phyloP scores from a whole-genome alignment of 2,888 invertebrate genomes.

The Xylophagus ater region DNA sequence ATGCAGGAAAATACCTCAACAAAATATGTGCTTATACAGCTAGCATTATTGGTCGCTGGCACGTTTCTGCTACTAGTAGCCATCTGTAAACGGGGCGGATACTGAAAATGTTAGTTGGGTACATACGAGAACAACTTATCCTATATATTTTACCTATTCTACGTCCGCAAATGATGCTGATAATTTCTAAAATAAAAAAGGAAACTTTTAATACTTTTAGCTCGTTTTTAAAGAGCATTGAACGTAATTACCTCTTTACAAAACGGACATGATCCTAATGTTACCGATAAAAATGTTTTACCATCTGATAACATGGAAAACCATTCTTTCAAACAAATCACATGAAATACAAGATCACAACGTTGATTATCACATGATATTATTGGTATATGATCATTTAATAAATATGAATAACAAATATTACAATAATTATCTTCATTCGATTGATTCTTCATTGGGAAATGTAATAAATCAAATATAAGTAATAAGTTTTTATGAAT shows the following conservation, averaged over 20 bases:
- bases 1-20: no score
- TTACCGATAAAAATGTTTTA: conserved; percentile 31
- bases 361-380: conserved; percentile 33
- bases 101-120: no score
- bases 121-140: no score
- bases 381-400: conserved; percentile 33
- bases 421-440: conserved; percentile 25
- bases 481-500: conserved; percentile 35
- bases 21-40: no score
- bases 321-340: conserved; percentile 33
- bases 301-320: conserved; percentile 31
- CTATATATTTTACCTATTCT: no score
- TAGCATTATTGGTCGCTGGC: no score
- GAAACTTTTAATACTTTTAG: not conserved
- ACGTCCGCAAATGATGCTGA: conserved; percentile 36
- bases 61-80: no score
- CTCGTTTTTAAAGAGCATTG: not conserved
- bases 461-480: conserved; percentile 35
- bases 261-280: conserved; percentile 34
- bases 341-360: conserved; percentile 34
- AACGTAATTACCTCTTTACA: conserved; percentile 31
- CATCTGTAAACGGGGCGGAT: no score
- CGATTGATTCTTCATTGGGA: conserved; percentile 27
- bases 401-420: conserved; percentile 32
- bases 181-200: conserved; percentile 27